Conservation (phyloP, 2,113 vertebrate genomes). For the Rhineura floridana region DNA sequence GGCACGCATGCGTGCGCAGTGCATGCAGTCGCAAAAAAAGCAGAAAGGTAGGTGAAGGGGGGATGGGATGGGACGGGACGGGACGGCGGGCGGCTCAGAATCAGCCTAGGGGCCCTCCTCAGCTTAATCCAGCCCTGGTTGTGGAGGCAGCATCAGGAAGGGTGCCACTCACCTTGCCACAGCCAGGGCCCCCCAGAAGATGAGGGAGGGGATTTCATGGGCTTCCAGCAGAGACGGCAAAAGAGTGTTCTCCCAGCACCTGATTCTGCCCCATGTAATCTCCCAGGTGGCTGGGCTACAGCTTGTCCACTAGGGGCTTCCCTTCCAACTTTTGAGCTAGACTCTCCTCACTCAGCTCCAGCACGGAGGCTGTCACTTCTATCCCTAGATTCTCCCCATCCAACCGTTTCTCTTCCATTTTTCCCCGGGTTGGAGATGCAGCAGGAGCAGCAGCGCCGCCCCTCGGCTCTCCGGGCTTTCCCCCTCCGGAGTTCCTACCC, state of each 20-base stretch:
- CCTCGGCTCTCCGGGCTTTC: slow-evolving; percentile 16
- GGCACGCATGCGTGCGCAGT: too few relatives aligned
- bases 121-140: too few relatives aligned
- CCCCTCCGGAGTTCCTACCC: slow-evolving; percentile 57
- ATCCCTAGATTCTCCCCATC: slow-evolving; percentile 32
- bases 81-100: too few relatives aligned
- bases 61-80: too few relatives aligned
- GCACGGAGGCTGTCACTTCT: too few relatives aligned
- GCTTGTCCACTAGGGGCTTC: slow-evolving; percentile 86
- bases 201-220: slow-evolving; percentile 89
- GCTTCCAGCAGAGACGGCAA: slow-evolving; percentile 87
- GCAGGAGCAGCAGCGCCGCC: neutral
- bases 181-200: slow-evolving; percentile 97
- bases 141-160: too few relatives aligned
- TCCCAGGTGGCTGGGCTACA: slow-evolving; percentile 85
- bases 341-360: neutral
- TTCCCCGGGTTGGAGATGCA: neutral
- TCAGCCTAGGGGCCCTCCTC: too few relatives aligned
- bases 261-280: slow-evolving; percentile 90
- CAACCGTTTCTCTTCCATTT: neutral
- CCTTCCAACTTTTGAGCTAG: slow-evolving; percentile 71
- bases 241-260: slow-evolving; percentile 87
- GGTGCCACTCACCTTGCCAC: slow-evolving; percentile 96
- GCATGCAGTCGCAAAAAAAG: too few relatives aligned
- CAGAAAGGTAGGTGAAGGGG: too few relatives aligned